A percentile compares a stretch with the other conserved stretches of the same genome.
These are phyloP conservation scores for Sisyra terminalis DNA, from an alignment of 2,888 invertebrate genomes.

Conservation along the genomic window DNA sequence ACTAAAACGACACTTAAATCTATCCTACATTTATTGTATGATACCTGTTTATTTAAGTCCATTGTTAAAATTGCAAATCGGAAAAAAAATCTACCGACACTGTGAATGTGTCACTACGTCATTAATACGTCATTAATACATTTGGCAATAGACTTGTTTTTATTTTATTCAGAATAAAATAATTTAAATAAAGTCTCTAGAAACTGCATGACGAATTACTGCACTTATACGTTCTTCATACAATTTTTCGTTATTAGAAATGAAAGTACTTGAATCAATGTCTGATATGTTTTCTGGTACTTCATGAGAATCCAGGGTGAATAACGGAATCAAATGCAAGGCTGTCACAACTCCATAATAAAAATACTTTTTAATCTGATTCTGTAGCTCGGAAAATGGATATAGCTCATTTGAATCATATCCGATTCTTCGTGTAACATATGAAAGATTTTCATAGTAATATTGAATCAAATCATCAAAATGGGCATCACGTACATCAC, in stretches of 20 bases:
- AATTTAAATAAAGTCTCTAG: conserved; percentile 5
- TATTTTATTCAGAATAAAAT: too few relatives aligned
- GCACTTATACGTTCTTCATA: conserved; percentile 7
- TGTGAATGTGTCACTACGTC: too few relatives aligned
- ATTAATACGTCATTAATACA: too few relatives aligned
- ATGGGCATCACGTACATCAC: neutral
- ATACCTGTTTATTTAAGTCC: too few relatives aligned
- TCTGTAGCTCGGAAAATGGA: conserved; percentile 1
- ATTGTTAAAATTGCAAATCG: too few relatives aligned
- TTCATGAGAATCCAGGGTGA: conserved; percentile 1
- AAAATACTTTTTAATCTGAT: conserved; percentile 5
- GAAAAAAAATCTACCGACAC: too few relatives aligned
- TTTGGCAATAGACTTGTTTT: too few relatives aligned
- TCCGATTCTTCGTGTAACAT: neutral
- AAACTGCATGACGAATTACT: conserved; percentile 3
- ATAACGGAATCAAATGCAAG: neutral
- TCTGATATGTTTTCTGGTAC: conserved; percentile 6
- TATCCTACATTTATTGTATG: too few relatives aligned
- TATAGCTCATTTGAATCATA: neutral
- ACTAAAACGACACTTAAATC: too few relatives aligned
- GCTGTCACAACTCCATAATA: conserved; percentile 3
- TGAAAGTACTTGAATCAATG: conserved; percentile 5
- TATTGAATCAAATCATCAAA: conserved; percentile 3
- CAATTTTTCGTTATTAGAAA: conserved; percentile 8
- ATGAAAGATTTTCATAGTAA: conserved; percentile 1